Evolutionary conservation across 2,113 vertebrate species (phyloP).

Genomic region (Gymnarchus niloticus): DNA sequence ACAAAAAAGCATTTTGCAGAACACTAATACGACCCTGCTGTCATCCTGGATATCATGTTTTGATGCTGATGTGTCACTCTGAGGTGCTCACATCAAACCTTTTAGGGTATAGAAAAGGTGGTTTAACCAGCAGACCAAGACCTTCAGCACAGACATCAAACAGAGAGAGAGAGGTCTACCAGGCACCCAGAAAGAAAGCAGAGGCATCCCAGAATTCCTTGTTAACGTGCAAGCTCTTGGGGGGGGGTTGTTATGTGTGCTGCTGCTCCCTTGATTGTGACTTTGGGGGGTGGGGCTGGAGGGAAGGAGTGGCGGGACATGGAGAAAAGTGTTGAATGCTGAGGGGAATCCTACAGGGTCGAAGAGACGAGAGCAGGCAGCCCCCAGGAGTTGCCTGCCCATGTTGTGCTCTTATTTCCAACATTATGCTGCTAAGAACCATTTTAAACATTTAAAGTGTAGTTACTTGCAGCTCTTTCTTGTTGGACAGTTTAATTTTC

Average conservation of each 20-base stretch:
- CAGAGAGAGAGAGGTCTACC: neutral
- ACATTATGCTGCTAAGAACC: neutral
- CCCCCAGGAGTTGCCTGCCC: neutral
- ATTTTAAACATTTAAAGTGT: neutral
- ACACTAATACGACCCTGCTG: neutral
- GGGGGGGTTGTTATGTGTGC: neutral
- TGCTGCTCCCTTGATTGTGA: neutral
- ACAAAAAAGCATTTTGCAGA: neutral
- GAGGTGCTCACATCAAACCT: constrained; percentile 5
- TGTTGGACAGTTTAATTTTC: too few relatives aligned
- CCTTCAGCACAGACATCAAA: constrained; percentile 3
- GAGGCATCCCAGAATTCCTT: neutral
- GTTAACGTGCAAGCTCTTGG: neutral
- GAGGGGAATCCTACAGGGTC: neutral
- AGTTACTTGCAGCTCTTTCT: neutral
- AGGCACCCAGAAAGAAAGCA: neutral
- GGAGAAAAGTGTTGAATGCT: neutral
- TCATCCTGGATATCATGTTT: neutral
- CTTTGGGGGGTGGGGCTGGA: neutral
- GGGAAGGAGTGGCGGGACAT: neutral
- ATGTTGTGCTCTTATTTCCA: neutral
- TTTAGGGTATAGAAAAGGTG: neutral
- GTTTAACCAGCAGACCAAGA: neutral
- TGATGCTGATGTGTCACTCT: neutral
- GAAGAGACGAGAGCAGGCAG: too few relatives aligned